Evolutionary conservation across 2,113 vertebrate genomes (phyloP).

Genomic region (Muntiacus reevesi): DNA sequence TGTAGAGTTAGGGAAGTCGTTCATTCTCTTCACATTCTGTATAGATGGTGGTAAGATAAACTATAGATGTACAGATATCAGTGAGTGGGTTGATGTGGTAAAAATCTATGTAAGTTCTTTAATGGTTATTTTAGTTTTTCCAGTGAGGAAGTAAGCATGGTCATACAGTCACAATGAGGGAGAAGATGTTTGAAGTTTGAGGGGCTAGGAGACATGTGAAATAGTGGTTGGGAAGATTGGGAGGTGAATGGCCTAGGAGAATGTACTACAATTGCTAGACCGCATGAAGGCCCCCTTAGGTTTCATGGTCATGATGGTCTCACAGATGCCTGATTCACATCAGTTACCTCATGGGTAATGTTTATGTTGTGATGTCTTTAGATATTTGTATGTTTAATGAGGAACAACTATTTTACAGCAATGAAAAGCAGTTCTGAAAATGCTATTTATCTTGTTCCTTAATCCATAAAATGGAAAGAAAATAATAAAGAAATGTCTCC

Average conservation of each 20-base stretch:
- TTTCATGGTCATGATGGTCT: neutral
- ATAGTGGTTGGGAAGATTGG: neutral
- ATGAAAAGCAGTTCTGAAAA: slow-evolving; percentile 16
- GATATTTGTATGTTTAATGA: neutral
- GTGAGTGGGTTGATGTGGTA: neutral
- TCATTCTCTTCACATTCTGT: neutral
- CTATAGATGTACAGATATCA: neutral
- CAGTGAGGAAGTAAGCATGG: neutral
- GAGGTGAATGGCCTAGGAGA: neutral
- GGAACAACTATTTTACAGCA: neutral
- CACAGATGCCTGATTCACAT: neutral
- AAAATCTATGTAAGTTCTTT: neutral
- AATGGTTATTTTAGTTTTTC: neutral
- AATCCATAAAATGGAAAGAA: slow-evolving; percentile 35
- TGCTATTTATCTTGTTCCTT: slow-evolving; percentile 1
- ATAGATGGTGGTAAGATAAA: neutral
- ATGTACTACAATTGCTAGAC: neutral
- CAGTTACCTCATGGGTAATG: neutral
- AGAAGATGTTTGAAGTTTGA: neutral
- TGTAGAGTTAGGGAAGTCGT: neutral
- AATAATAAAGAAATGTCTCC: slow-evolving; percentile 25
- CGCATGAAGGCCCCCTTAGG: neutral
- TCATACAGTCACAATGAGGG: neutral
- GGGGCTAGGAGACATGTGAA: neutral
- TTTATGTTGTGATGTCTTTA: neutral